These are phyloP conservation scores for Hydrochoerus hydrochaeris DNA, from an alignment of 2,113 vertebrate genomes.

Conservation along the genomic window DNA sequence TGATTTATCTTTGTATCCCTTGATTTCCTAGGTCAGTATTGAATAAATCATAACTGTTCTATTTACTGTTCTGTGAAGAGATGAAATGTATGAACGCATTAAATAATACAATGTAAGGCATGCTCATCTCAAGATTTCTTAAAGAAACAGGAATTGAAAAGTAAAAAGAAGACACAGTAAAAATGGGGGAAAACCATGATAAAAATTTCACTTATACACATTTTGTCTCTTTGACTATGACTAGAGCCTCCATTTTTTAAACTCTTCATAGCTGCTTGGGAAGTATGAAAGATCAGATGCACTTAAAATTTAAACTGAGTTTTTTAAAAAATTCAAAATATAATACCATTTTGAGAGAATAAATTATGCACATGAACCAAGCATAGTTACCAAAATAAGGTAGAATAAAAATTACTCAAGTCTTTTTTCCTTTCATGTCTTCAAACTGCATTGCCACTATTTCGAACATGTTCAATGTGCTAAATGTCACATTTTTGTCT, in stretches of 20 bases:
- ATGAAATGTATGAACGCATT: slow-evolving; percentile 24
- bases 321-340: slow-evolving; percentile 7
- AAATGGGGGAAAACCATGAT: neutral
- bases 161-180: slow-evolving; percentile 27
- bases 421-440: slow-evolving; percentile 66
- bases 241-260: neutral
- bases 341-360: slow-evolving; percentile 12
- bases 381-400: slow-evolving; percentile 3
- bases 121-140: neutral
- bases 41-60: slow-evolving; percentile 37
- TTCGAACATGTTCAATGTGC: slow-evolving; percentile 38
- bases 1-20: neutral
- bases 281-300: slow-evolving; percentile 21
- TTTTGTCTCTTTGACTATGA: slow-evolving; percentile 41
- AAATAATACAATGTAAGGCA: slow-evolving; percentile 36
- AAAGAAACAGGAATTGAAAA: slow-evolving; percentile 24
- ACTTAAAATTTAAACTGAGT: slow-evolving; percentile 49
- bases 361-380: neutral
- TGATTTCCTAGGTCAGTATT: neutral
- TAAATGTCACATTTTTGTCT: slow-evolving; percentile 67
- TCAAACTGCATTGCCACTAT: slow-evolving; percentile 11
- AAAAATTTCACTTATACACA: neutral
- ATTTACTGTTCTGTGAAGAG: slow-evolving; percentile 23
- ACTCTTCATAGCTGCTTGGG: neutral
- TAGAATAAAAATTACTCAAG: slow-evolving; percentile 24